Evolutionary conservation across 2,113 vertebrate species (phyloP).

Genomic region (Rhinoderma darwinii): DNA sequence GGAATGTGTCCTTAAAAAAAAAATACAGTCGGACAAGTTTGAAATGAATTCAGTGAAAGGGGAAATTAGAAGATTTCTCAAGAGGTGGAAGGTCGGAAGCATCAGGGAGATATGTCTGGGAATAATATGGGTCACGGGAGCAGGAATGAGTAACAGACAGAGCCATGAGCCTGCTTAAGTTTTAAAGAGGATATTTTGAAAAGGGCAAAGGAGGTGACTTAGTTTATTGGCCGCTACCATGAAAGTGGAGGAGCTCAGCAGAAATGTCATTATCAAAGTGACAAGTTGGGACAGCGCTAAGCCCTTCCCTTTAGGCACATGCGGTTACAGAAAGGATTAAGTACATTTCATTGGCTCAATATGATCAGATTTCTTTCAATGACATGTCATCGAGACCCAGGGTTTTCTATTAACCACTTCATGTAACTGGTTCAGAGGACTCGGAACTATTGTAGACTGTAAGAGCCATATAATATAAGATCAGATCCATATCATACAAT

Average conservation of each 20-base stretch:
- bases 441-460: too few relatives aligned
- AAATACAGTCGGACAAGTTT: neutral
- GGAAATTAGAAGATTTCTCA: constrained; percentile 48
- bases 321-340: constrained; percentile 36
- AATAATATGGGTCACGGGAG: constrained; percentile 42
- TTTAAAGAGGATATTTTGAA: constrained; percentile 50
- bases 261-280: constrained; percentile 58
- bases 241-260: constrained; percentile 34
- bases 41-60: constrained; percentile 23
- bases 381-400: neutral
- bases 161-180: constrained; percentile 29
- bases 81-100: constrained; percentile 43
- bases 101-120: constrained; percentile 37
- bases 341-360: constrained; percentile 19
- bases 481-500: neutral
- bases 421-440: neutral
- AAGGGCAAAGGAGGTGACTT: constrained; percentile 49
- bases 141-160: neutral
- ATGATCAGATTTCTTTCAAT: constrained; percentile 35
- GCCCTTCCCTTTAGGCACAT: constrained; percentile 34
- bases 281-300: constrained; percentile 47
- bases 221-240: constrained; percentile 44
- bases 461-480: neutral
- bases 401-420: neutral
- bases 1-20: constrained; percentile 1